Evolutionary conservation across 1,140 invertebrate genomes (phyloP).

Genomic region (Panulirus ornatus): DNA sequence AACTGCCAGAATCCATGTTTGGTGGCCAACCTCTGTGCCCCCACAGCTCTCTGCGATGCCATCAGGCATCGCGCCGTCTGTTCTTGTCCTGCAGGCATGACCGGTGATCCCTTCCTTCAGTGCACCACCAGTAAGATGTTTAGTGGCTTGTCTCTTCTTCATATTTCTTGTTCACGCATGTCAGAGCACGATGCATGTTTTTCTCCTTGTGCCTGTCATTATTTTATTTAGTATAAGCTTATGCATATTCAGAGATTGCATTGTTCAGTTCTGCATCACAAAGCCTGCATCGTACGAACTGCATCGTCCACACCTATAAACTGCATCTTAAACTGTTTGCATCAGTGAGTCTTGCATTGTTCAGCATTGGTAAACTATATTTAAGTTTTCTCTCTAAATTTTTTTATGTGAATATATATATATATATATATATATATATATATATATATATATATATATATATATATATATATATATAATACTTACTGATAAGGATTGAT

Average conservation of each 20-base stretch:
- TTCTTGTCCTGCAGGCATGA: slow-evolving; percentile 70
- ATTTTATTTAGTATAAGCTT: slow-evolving; percentile 61
- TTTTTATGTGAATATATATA: slow-evolving; percentile 40
- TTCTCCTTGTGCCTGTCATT: slow-evolving; percentile 68
- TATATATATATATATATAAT: slow-evolving; percentile 23
- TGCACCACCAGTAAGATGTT: slow-evolving; percentile 74
- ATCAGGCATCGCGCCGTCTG: slow-evolving; percentile 69
- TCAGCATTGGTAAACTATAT: slow-evolving; percentile 59
- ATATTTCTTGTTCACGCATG: slow-evolving; percentile 71
- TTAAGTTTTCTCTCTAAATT: slow-evolving; percentile 38
- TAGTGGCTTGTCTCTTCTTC: slow-evolving; percentile 34
- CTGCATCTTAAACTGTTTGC: slow-evolving; percentile 67
- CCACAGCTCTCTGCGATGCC: slow-evolving; percentile 73
- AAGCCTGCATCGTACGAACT: slow-evolving; percentile 67
- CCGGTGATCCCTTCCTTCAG: slow-evolving; percentile 74
- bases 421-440: slow-evolving; percentile 26
- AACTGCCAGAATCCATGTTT: slow-evolving; percentile 76
- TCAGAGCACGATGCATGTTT: slow-evolving; percentile 75
- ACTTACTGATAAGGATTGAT: neutral
- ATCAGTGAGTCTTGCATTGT: slow-evolving; percentile 47
- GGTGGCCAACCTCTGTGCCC: slow-evolving; percentile 70
- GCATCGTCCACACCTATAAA: slow-evolving; percentile 63
- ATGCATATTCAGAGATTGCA: slow-evolving; percentile 52
- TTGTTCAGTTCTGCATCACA: slow-evolving; percentile 48
- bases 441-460: neutral